Percentiles rank a stretch among this genome's conserved stretches.
Conservation (phyloP, 92 coral and sea anemone genomes). For the Epizoanthus scotinus region DNA sequence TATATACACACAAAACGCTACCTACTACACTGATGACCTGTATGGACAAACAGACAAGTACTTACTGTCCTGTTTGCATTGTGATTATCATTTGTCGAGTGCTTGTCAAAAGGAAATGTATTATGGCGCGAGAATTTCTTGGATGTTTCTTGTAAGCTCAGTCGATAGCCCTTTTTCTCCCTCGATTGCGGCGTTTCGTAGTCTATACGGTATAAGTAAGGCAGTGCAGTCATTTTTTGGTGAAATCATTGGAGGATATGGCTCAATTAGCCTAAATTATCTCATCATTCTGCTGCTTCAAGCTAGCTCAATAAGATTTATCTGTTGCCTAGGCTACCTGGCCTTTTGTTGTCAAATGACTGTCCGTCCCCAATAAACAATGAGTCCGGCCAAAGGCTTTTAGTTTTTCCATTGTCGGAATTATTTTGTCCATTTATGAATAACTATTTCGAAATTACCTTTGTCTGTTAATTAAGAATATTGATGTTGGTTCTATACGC, state of each 20-base stretch:
- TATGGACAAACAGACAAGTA: neutral
- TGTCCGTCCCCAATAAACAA: no score
- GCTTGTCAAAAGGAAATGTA: conserved; percentile 38
- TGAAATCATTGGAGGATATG: conserved; percentile 29
- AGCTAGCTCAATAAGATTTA: conserved; percentile 10
- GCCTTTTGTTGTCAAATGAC: conserved; percentile 3
- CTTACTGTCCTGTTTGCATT: conserved; percentile 34
- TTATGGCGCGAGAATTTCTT: conserved; percentile 33
- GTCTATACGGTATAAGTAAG: conserved; percentile 36
- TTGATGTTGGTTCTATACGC: no score
- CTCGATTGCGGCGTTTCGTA: conserved; percentile 34
- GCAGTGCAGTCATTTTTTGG: conserved; percentile 24
- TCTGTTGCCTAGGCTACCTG: conserved; percentile 34
- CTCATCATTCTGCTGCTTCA: neutral
- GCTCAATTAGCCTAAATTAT: conserved; percentile 3
- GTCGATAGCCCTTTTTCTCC: conserved; percentile 33
- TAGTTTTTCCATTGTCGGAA: neutral
- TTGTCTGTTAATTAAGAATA: neutral
- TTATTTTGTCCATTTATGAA: neutral
- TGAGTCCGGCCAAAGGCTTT: neutral
- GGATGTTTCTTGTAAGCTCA: conserved; percentile 38
- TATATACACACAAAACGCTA: no score
- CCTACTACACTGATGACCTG: no score
- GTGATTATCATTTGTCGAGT: conserved; percentile 35
- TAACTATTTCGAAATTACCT: neutral